Base-by-base conservation (phyloP, 2,888 invertebrate genomes). In the Cacoxenus indagator region DNA sequence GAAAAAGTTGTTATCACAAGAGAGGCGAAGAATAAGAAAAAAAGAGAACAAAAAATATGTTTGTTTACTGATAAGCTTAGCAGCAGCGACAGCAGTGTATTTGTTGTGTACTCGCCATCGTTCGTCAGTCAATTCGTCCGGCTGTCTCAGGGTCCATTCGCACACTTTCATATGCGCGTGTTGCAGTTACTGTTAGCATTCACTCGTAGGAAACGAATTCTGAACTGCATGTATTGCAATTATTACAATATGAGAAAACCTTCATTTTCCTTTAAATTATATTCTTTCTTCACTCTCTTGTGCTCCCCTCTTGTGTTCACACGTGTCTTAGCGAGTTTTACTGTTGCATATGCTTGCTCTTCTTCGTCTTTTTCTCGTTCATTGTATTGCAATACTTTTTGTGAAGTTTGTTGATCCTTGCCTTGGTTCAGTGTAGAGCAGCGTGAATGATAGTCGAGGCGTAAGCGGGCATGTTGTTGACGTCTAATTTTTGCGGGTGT, bases 1-100 rank as follows among this genome's bases (percentile, higher is more conserved):
- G 65, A 77, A 76, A 73, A 80, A 75, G 67, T 64, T 67, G 66
- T 80, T 80, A 80, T 80, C 80, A 76, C 73, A 78, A 72, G 70
- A 75, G 72, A 72, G 74, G 78, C 4, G 74, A 73, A 77, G 73
- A 76, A 79, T 76, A 78, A 62, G 70, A 77, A 75, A 76, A 79
- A 78, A 78, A 62, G 70, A 71, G 73, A 31, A 65, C 71, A 67
- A 68, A 61, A 61, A 31, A 29, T 65, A 65, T 57, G 17, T 54
- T 29, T 37, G 64, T 24, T 27, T 61, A 70, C 74, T 77, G 80
- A 80, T 80, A 82, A 82, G 77, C 26, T 24, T 17, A 17, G 31
- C 57, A 29, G 17, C 31, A 14, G 19, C 48, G 19, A 22, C 3
- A 48, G 19, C 19, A 48, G 48, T 17, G 17, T n/a, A 14, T n/a